Evolutionary conservation across 2,888 invertebrate genomes (phyloP).

Genomic region (Neoscelio sp.): DNA sequence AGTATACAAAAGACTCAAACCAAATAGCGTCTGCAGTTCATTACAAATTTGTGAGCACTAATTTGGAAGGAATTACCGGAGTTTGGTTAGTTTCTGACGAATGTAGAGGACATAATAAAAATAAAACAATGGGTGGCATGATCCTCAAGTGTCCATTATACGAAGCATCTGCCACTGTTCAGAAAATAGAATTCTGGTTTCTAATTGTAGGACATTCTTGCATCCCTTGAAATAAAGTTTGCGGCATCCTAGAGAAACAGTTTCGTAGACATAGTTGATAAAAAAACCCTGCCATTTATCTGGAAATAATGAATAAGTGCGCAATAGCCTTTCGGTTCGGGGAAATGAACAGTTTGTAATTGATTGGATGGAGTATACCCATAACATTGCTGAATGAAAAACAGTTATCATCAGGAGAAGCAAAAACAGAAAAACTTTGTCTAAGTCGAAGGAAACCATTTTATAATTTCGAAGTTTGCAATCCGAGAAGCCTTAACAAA

Average conservation of each 20-base stretch:
- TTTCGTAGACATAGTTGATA: no score
- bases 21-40: not conserved
- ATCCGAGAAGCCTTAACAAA: no score
- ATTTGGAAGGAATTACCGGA: not conserved
- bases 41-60: not conserved
- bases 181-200: not conserved
- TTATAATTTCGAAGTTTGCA: no score
- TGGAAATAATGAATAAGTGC: no score
- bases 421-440: no score
- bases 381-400: no score
- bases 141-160: not conserved
- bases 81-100: conserved; percentile 1
- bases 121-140: not conserved
- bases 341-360: no score
- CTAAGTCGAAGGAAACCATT: no score
- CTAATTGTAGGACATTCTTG: not conserved
- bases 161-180: not conserved
- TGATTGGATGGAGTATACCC: no score
- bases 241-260: not conserved
- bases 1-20: not conserved
- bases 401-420: no score
- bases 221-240: not conserved
- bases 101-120: conserved; percentile 1
- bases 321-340: no score
- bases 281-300: no score